Base-by-base conservation (phyloP, 2,888 invertebrate genomes). In the Adelphocoris suturalis region DNA sequence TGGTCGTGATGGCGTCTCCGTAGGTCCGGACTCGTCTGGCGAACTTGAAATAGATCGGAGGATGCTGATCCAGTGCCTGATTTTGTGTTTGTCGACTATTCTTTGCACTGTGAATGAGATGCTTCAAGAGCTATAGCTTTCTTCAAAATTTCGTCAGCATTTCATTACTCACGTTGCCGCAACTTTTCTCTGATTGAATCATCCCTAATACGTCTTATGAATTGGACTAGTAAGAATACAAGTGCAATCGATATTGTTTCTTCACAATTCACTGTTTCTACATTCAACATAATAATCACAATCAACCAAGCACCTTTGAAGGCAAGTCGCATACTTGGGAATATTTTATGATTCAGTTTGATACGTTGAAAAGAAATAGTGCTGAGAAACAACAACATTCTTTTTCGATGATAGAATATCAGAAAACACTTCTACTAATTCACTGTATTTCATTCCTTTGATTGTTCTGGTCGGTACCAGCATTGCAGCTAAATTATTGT, bases 321-420 rank as follows among this genome's bases (percentile, higher is more conserved):
- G 13, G 13, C 9, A 16, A 7, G 91, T 82, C 37, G 90, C 89
- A 61, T 80, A 89, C 27, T 90, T 89, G 4, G 90, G 47, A 28
- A 90, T 90, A 9, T 27, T 46, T 48, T 90, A 90, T 23, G n/a
- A 28, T 48, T 90, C 89, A 19, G 90, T 47, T 28, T 90, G 82
- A 76, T 81, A 57, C 28, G 52, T 23, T 46, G 46, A 85, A 23
- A 90, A 68, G 68, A 90, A 90, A 57, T 90, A 90, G 28, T 90
- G 90, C 68, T 90, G 90, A 23, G 90, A 90, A 28, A 90, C 90
- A 28, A 90, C 89, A 5, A 48, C 76, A 47, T 75, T 90, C 68
- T 89, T 88, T 52, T 14, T 0, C 57, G 90, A 89, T 47, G 84
- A 75, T 9, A 91, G 89, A 47, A 90, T 57, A 19, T 90, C n/a